phyloP scores from a whole-genome alignment of 2,113 vertebrate genomes.

The Gambusia affinis region DNA sequence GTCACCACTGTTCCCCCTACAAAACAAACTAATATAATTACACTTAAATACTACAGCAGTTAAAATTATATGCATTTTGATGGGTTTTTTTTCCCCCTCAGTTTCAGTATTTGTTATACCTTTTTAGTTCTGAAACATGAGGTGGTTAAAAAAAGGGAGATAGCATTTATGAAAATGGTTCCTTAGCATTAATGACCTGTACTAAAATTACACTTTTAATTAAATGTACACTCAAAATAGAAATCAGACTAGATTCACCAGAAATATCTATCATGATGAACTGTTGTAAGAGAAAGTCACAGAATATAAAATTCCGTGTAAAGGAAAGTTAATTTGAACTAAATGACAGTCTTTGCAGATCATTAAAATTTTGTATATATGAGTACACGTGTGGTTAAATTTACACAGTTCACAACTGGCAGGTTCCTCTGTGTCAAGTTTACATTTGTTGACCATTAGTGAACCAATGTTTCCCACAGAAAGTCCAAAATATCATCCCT shows the following conservation, averaged over 20 bases:
- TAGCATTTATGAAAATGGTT: constrained; percentile 40
- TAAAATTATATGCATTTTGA: not conserved
- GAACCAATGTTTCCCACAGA: not conserved
- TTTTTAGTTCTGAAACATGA: constrained; percentile 22
- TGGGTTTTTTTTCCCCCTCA: not conserved
- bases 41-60: too few relatives aligned
- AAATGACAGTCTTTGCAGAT: not conserved
- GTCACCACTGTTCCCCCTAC: too few relatives aligned
- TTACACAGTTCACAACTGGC: not conserved
- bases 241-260: constrained; percentile 38
- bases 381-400: not conserved
- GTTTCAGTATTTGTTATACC: not conserved
- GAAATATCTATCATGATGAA: constrained; percentile 8
- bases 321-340: not conserved
- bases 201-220: constrained; percentile 71
- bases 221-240: constrained; percentile 67
- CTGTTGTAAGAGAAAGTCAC: constrained; percentile 2
- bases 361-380: not conserved
- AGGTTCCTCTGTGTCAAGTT: not conserved
- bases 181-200: constrained; percentile 54
- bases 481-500: constrained; percentile 4
- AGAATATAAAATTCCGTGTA: not conserved
- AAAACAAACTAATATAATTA: too few relatives aligned
- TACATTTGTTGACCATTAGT: not conserved
- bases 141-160: constrained; percentile 18